These are phyloP conservation scores for Charaxes varanes DNA, from an alignment of 1,140 invertebrate genomes.

Conservation along the genomic window DNA sequence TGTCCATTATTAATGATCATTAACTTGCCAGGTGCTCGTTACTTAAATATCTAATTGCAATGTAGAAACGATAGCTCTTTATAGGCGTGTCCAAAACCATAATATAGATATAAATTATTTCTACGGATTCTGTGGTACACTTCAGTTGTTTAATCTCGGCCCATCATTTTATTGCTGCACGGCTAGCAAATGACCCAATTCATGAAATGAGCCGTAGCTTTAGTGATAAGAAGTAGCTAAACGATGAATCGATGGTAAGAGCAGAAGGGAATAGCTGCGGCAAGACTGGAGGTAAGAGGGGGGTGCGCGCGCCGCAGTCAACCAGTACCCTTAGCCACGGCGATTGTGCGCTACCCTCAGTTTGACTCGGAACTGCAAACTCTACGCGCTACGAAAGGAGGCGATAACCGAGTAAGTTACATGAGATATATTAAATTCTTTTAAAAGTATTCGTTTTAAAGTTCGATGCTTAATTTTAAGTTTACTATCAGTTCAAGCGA, in stretches of 20 bases:
- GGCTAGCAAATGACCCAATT: background rate
- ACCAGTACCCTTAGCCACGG: background rate
- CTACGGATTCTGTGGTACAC: too few species aligned
- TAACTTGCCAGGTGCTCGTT: too few species aligned
- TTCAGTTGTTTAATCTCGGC: background rate
- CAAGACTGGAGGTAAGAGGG: slow-evolving; percentile 6
- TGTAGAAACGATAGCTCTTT: too few species aligned
- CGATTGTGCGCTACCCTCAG: background rate
- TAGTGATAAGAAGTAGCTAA: slow-evolving; percentile 22
- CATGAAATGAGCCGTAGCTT: slow-evolving; percentile 11
- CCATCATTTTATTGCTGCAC: background rate
- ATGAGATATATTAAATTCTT: too few species aligned
- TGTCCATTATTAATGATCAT: too few species aligned
- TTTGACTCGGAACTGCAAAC: background rate
- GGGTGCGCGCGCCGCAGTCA: slow-evolving; percentile 18
- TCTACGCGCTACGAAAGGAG: background rate
- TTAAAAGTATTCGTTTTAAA: too few species aligned
- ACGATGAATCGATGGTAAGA: slow-evolving; percentile 25
- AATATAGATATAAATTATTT: too few species aligned
- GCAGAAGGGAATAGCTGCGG: slow-evolving; percentile 7
- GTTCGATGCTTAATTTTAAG: too few species aligned
- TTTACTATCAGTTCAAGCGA: too few species aligned
- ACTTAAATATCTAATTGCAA: too few species aligned
- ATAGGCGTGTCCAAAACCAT: too few species aligned
- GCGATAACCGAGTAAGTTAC: too few species aligned